Percentiles rank a stretch among this genome's conserved stretches.
These are phyloP conservation scores for Holotrichia oblita DNA, from an alignment of 1,140 invertebrate species.

Conservation along the genomic window DNA sequence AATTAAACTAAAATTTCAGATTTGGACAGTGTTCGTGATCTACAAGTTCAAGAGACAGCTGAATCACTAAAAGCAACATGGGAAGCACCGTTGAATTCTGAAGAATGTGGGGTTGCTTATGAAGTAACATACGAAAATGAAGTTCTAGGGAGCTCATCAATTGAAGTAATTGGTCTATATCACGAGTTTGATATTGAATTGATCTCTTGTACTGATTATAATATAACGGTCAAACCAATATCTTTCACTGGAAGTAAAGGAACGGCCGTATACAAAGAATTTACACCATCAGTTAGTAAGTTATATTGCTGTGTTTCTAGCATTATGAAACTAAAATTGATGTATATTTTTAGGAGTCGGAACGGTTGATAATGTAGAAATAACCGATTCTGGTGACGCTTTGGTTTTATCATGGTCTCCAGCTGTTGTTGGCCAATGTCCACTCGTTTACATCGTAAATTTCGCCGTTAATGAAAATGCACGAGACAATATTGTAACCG, in stretches of 20 bases:
- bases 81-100: conserved; percentile 24
- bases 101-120: conserved; percentile 30
- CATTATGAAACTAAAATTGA: no score
- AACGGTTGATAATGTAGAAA: background rate
- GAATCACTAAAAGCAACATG: conserved; percentile 1
- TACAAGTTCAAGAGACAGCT: background rate
- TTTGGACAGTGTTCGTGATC: conserved; percentile 12
- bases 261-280: no score
- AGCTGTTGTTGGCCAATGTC: background rate
- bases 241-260: conserved; percentile 10
- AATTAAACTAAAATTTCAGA: conserved; percentile 7
- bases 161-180: background rate
- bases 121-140: conserved; percentile 26
- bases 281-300: background rate
- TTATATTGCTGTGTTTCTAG: background rate
- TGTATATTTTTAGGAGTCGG: background rate
- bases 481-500: background rate
- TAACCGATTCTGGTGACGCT: background rate
- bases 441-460: background rate
- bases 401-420: background rate
- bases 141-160: background rate
- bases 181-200: conserved; percentile 6
- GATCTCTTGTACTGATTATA: conserved; percentile 15
- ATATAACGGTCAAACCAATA: background rate
- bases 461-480: background rate